Percentiles rank a stretch among this genome's conserved stretches.
Evolutionary conservation across 2,888 invertebrate species (phyloP).

Genomic region (Tyria jacobaeae): DNA sequence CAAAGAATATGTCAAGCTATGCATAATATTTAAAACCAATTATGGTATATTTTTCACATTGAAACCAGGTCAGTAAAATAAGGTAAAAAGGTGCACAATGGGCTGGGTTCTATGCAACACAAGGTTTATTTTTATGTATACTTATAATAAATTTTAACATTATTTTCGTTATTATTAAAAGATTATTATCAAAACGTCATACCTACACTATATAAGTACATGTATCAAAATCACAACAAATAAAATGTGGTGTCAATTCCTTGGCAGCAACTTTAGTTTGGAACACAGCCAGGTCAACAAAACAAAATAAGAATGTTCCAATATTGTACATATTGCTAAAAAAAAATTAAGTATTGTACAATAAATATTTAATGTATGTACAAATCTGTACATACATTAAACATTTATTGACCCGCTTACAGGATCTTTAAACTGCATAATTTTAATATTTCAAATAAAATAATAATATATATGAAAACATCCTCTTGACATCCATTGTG

Average conservation of each 20-base stretch:
- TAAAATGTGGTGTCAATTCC: constrained; percentile 55
- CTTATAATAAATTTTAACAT: neutral
- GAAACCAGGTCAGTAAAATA: neutral
- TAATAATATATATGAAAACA: too few species aligned
- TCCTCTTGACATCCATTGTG: too few species aligned
- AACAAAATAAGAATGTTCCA: constrained; percentile 53
- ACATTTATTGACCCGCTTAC: too few species aligned
- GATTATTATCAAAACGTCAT: neutral
- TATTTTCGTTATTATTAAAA: neutral
- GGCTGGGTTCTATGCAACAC: too few species aligned
- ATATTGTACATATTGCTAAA: constrained; percentile 50
- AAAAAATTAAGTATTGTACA: constrained; percentile 25
- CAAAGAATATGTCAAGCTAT: too few species aligned
- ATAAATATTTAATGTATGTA: too few species aligned
- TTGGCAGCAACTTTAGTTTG: constrained; percentile 62
- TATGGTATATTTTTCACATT: too few species aligned
- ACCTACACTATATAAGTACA: neutral
- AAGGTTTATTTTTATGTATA: neutral
- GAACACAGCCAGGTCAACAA: constrained; percentile 66
- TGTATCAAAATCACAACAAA: constrained; percentile 46
- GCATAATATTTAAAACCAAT: too few species aligned
- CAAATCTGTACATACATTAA: too few species aligned
- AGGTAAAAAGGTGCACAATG: too few species aligned
- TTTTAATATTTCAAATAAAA: too few species aligned
- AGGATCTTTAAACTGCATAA: too few species aligned